These are phyloP conservation scores for Phoebastria nigripes DNA, from an alignment of 2,797 vertebrate genomes.

Conservation along the genomic window DNA sequence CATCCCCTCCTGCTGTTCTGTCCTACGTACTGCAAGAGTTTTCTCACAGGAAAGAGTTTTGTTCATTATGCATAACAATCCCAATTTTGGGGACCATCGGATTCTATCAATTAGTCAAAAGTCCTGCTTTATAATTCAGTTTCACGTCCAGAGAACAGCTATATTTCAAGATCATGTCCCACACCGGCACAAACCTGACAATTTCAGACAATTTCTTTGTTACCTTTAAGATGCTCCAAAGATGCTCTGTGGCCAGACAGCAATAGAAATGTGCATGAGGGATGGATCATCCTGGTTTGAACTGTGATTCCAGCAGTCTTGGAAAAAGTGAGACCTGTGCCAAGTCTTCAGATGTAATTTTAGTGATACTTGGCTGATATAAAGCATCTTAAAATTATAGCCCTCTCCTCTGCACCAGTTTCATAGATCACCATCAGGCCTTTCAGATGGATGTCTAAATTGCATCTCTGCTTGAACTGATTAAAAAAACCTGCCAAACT, in stretches of 20 bases:
- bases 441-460: background rate
- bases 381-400: background rate
- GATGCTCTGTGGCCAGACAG: background rate
- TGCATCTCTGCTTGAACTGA: background rate
- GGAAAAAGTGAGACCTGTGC: background rate
- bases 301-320: background rate
- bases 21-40: background rate
- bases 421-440: background rate
- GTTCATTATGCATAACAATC: background rate
- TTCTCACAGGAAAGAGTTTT: background rate
- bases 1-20: background rate
- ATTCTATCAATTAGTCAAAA: background rate
- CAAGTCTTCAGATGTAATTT: background rate
- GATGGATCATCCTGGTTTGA: background rate
- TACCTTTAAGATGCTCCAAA: background rate
- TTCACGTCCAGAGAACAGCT: accelerated
- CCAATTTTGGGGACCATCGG: background rate
- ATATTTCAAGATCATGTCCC: background rate
- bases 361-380: background rate
- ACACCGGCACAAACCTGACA: background rate
- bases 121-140: background rate
- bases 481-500: background rate
- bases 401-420: background rate
- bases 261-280: background rate
- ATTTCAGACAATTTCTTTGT: background rate